Base-by-base conservation (phyloP, 2,888 invertebrate genomes). In the Leucozona laternaria region DNA sequence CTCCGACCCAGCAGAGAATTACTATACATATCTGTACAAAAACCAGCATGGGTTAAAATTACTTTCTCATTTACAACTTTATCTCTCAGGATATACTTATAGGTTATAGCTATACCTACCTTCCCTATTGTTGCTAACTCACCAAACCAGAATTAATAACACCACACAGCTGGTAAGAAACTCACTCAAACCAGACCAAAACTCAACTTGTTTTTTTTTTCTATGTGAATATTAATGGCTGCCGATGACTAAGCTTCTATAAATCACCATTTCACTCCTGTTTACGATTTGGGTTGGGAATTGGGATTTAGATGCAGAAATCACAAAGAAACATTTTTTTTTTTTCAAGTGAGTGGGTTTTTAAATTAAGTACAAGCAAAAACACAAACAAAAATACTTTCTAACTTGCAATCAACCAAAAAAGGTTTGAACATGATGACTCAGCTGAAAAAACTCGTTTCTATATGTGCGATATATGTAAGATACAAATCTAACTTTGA, bases 351-450 rank as follows among this genome's bases (percentile, higher is more conserved):
- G 77, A 72, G 64, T 79, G 53, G 31, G 40, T 60, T 70, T 71
- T 34, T 64, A 64, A 57, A 40, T 79, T 57, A 57, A 1, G 0
- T 6, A 25, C 5, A 48, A 43, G 7, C 8, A 17, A 17, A 2
- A 50, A 22, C 25, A 10, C 62, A 55, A 48, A 53, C 6, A 37
- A 53, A 22, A 37, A 57, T 71, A 81, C 81, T 81, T 81, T 81
- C 81, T 77, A 71, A 71, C 48, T 58, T 71, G 71, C 70, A 76
- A 17, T 66, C 68, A n/a, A 43, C 62, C 53, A 53, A 53, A 68
- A 53, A 66, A 68, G 68, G 62, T 62, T 62, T 28, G 40, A 57
- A 66, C n/a, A 66, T 48, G 28, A 28, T 81, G 81, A 81, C 70
- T 81, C 81, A 81, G 20, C 45, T 25, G 10, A 25, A 66, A 13